Evolutionary conservation across 2,113 vertebrate species (phyloP), one percentile per base, ranked within the genome.

Genomic region (Calidris pugnax): DNA sequence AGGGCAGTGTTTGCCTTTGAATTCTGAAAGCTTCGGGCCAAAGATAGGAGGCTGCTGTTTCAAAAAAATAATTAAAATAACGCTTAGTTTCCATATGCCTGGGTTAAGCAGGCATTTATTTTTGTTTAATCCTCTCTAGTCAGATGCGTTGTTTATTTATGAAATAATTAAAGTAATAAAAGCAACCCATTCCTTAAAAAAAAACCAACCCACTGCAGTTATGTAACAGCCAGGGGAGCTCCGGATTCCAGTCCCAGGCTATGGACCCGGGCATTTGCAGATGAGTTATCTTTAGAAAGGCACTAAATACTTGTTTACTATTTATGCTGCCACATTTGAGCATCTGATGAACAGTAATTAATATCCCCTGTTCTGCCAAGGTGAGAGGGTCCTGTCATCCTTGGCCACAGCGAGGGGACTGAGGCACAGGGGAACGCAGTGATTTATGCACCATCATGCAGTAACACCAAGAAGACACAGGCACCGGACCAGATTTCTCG

Each of bases 371-470:
- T 56, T 93, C 75, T 64, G 71, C 26, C 0, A 1, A 84, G 76
- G 35, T 57, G 45, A 47, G 10, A 15, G 48, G 62, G 32, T 32
- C 18, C 32, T 0, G 1, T 20, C 64, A 67, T 39, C n/a, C 50
- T 72, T 2, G 3, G 55, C 55, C 71, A 32, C 50, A 30, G 33
- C 0, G 3, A 68, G 85, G 87, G 71, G 76, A 87, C 78, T 39
- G 59, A 95, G 94, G 78, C 85, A 85, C 74, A 50, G 87, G 39
- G 89, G 41, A 45, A 27, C 0, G 0, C 71, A 53, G 69, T 78
- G 89, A 80, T 94, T 92, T 92, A 39, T 94, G 95, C 95, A 86
- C 41, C 47, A 89, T 93, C 93, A 90, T 90, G 82, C 92, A 93
- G 72, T 35, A 35, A 59, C 68, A 88, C 21, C 3, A 72, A 72